These are phyloP conservation scores for Drosophila mulleri DNA, from an alignment of 2,888 invertebrate genomes.

Conservation along the genomic window DNA sequence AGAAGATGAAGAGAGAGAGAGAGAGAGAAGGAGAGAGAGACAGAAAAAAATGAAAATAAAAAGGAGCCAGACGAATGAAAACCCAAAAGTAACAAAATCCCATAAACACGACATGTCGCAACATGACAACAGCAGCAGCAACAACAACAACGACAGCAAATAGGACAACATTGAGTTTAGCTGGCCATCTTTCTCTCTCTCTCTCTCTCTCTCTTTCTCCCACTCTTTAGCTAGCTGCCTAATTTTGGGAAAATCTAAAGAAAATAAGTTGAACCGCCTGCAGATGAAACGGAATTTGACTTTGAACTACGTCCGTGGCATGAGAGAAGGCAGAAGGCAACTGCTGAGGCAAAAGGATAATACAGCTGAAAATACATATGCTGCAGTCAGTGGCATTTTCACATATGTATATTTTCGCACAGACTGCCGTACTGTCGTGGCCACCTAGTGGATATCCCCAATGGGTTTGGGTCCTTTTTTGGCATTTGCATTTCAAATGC, in stretches of 20 bases:
- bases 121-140: constrained; percentile 30
- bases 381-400: constrained; percentile 34
- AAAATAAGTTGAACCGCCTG: constrained; percentile 26
- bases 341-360: constrained; percentile 14
- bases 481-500: constrained; percentile 74
- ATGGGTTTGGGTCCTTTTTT: constrained; percentile 63
- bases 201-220: neutral
- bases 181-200: neutral
- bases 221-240: constrained; percentile 11
- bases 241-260: constrained; percentile 39
- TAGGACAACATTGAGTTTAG: constrained; percentile 16
- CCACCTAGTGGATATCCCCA: constrained; percentile 68
- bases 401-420: constrained; percentile 58
- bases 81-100: constrained; percentile 71
- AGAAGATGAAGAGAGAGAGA: neutral
- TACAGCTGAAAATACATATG: constrained; percentile 24
- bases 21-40: neutral
- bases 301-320: constrained; percentile 65
- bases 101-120: constrained; percentile 81
- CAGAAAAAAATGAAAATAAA: neutral
- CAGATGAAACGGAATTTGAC: constrained; percentile 39
- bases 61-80: constrained; percentile 15
- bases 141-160: constrained; percentile 13
- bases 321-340: constrained; percentile 15
- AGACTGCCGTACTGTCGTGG: neutral